Evolutionary conservation across 2,113 vertebrate species (phyloP), one percentile per base, ranked within the genome.

Genomic region (Callipepla californica): DNA sequence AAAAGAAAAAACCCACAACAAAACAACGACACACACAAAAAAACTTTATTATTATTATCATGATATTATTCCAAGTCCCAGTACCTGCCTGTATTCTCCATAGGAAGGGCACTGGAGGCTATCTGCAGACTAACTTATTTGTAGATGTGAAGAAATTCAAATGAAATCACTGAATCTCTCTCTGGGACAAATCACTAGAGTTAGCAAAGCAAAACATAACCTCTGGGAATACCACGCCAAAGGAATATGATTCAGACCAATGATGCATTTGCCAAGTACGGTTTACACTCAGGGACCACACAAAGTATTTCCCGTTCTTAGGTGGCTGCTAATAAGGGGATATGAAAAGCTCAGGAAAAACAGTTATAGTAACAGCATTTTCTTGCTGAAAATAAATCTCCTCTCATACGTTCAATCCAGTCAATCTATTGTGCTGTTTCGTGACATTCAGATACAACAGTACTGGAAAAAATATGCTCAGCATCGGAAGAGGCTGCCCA

Each of bases 1-100:
- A 83, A 1, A 9, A 97, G 96, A 97, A 96, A 53, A 26, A 53
- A 28, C 36, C 36, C 3, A 28, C 25, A 28, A 55, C 9, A 55
- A 55, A 57, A 57, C 30, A 32, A 30, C 9, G 9, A 57, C 53
- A 57, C 16, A 57, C 45, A 57, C 53, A 57, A 97, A 96, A 96
- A 85, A 55, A 19, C 74, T 93, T 76, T 40, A 77, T 94, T 91
- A 77, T 94, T 91, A 92, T 90, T 74, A 92, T 80, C 26, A 2
- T 85, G 82, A 85, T 95, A 82, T 89, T 94, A 92, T 90, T 97
- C 84, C 61, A 92, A 86, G 81, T 90, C 84, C 70, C 81, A 83
- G 70, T 94, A 96, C 89, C 92, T 96, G 80, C 91, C 75, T 75
- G 22, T 32, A 94, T 57, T 69, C 53, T 95, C 78, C 91, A 42